These are phyloP conservation scores for Drosophila kanekoi DNA, from an alignment of 2,888 invertebrate genomes.

Conservation along the genomic window DNA sequence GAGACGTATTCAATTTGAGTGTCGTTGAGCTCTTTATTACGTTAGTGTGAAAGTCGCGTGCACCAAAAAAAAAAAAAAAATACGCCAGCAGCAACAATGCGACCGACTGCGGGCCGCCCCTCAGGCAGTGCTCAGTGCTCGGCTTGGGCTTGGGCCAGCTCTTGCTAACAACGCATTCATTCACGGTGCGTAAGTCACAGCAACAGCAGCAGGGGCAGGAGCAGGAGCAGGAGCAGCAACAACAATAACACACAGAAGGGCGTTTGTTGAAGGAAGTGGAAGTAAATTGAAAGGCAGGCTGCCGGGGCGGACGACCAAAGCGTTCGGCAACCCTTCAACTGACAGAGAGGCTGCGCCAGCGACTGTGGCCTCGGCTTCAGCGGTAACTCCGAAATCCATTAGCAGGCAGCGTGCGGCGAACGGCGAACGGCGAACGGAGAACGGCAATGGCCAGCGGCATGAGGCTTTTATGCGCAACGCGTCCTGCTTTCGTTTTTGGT, in stretches of 20 bases:
- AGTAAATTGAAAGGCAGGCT: slow-evolving; percentile 80
- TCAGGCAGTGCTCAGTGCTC: slow-evolving; percentile 27
- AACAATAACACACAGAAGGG: slow-evolving; percentile 50
- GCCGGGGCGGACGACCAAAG: slow-evolving; percentile 51
- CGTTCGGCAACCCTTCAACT: slow-evolving; percentile 73
- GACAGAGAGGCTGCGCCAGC: slow-evolving; percentile 21
- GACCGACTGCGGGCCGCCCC: slow-evolving; percentile 37
- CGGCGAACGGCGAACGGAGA: too few species aligned
- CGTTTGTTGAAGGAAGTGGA: slow-evolving; percentile 60
- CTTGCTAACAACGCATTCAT: slow-evolving; percentile 69
- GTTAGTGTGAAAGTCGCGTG: slow-evolving; percentile 84
- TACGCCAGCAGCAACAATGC: slow-evolving; percentile 34
- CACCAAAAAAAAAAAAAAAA: slow-evolving; percentile 62
- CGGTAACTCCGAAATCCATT: slow-evolving; percentile 5
- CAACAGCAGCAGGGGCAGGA: slow-evolving; percentile 47
- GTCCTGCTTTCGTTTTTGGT: slow-evolving; percentile 81
- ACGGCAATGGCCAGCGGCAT: slow-evolving; percentile 59
- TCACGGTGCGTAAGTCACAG: slow-evolving; percentile 80
- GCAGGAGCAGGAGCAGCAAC: slow-evolving; percentile 20
- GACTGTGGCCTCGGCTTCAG: slow-evolving; percentile 25
- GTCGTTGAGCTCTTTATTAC: slow-evolving; percentile 84
- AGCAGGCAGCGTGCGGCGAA: too few species aligned
- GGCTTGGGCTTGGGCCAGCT: slow-evolving; percentile 19
- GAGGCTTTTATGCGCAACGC: slow-evolving; percentile 80
- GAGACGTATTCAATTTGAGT: slow-evolving; percentile 83